Base-by-base conservation (phyloP, 2,888 invertebrate genomes). In the Caenorhabditis sp. region DNA sequence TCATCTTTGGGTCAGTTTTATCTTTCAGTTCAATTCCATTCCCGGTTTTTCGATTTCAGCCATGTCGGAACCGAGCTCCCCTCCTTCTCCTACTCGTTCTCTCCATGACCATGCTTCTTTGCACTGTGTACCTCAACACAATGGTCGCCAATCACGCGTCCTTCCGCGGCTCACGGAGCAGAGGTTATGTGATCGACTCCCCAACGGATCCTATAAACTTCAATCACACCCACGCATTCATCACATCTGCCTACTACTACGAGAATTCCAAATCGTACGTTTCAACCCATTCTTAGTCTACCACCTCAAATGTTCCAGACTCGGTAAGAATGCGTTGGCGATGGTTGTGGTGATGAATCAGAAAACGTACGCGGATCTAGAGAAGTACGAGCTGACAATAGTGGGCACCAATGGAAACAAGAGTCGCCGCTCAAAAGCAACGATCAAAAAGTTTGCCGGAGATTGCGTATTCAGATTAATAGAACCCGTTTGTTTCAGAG, bases 311-410 rank as follows among this genome's bases (percentile, higher is more conserved):
- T 7, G 20, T 32, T 55, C n/a, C 45, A 74, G 74, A 41, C 35
- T 74, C 3, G 74, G 74, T 8, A 20, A 48, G 8, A 66, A 74
- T 26, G 74, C 74, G 5, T 6, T 74, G 1, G 74, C 74, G 6
- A 68, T 74, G 55, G 62, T 74, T 22, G 32, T 74, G 2, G 66
- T 62, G 5, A 61, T 74, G 62, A 62, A 48, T 22, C 74, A 74
- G 41, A 5, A 17, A 22, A 62, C 74, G n/a, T 35, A 11, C 6
- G 4, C 11, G 6, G 35, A 74, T 43, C 30, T 74, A 11, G 68
- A 66, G 22, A 48, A 56, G 7, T 62, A 68, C 8, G 46, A 61
- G 32, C 30, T 74, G 32, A 74, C 53, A 3, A 62, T 74, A 17
- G 50, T 68, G 7, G 59, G 61, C 15, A 53, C 58, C 1, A 39